Conservation (phyloP, 1,140 invertebrate species). For the Zophobas atratus region DNA sequence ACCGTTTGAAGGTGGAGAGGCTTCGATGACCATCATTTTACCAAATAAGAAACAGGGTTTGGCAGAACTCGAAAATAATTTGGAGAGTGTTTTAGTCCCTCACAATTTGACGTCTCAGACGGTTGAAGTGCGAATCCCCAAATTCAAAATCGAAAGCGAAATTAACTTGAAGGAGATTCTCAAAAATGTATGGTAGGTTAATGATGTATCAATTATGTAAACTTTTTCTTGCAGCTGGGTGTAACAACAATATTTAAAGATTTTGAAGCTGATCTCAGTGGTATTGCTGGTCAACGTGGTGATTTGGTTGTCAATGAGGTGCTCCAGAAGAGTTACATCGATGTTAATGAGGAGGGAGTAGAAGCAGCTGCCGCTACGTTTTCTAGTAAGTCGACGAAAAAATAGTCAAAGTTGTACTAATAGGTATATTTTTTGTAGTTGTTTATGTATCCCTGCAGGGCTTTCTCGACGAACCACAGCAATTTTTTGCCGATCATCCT, state of each 20-base stretch:
- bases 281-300: constrained; percentile 65
- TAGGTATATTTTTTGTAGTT: background rate
- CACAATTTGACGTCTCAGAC: constrained; percentile 53
- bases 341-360: constrained; percentile 79
- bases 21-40: constrained; percentile 77
- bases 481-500: constrained; percentile 36
- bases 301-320: constrained; percentile 53
- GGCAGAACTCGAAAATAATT: constrained; percentile 57
- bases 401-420: background rate
- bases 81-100: constrained; percentile 54
- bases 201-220: background rate
- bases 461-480: background rate
- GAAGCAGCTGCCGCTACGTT: constrained; percentile 78
- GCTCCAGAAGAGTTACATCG: constrained; percentile 78
- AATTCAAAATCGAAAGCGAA: constrained; percentile 63
- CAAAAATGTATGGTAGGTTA: background rate
- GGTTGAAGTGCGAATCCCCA: constrained; percentile 65
- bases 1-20: constrained; percentile 72
- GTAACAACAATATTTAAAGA: background rate
- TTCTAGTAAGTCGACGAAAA: constrained; percentile 57
- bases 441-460: background rate
- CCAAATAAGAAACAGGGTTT: constrained; percentile 75
- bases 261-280: constrained; percentile 69
- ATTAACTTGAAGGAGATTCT: background rate
- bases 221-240: background rate